phyloP scores from a whole-genome alignment of 1,140 invertebrate genomes.

The Brachionus asplanchnoidis region DNA sequence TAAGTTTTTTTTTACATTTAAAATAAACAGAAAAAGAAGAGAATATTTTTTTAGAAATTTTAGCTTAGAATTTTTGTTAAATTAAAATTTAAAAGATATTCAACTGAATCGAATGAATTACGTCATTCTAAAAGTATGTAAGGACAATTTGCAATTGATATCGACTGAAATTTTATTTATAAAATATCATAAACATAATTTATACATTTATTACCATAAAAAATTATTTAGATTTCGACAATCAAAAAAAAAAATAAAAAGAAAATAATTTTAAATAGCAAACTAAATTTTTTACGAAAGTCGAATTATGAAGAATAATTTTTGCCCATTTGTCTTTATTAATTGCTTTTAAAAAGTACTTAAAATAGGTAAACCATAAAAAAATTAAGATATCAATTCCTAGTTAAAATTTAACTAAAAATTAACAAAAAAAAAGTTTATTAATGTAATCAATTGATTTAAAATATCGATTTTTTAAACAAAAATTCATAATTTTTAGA shows the following conservation, averaged over 20 bases:
- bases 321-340: background rate
- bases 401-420: background rate
- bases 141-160: background rate
- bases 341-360: background rate
- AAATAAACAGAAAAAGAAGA: too few relatives aligned
- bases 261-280: background rate
- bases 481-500: background rate
- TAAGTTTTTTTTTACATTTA: too few relatives aligned
- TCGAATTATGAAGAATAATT: background rate
- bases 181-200: background rate
- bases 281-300: background rate
- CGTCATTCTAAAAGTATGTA: background rate
- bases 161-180: background rate
- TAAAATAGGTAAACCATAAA: background rate
- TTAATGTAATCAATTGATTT: background rate
- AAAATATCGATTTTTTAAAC: slow-evolving; percentile 13
- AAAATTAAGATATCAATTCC: background rate
- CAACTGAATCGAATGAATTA: background rate
- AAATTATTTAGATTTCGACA: background rate
- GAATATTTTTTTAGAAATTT: too few relatives aligned
- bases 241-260: background rate
- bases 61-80: too few relatives aligned
- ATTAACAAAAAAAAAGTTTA: background rate
- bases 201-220: background rate
- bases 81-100: too few relatives aligned